A percentile compares a stretch with the other conserved stretches of the same genome.
Evolutionary conservation across 2,888 invertebrate species (phyloP).

Genomic region (Philaethria dido): DNA sequence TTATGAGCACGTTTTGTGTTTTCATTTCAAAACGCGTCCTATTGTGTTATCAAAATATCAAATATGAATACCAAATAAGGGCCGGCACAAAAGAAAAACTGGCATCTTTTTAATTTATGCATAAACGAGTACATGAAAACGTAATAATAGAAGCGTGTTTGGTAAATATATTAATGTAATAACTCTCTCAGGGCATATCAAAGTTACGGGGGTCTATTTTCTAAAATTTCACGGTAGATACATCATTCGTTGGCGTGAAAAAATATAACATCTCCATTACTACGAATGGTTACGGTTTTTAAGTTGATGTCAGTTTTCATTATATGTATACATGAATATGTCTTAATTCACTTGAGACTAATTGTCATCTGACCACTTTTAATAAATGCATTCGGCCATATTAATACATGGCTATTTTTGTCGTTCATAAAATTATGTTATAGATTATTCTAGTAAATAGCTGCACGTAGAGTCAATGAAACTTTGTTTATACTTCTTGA

Average conservation of each 20-base stretch:
- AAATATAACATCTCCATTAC: constrained; percentile 77
- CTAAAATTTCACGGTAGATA: constrained; percentile 81
- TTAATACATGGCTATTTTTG: neutral
- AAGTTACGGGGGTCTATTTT: constrained; percentile 69
- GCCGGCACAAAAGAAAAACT: constrained; percentile 81
- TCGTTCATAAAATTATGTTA: neutral
- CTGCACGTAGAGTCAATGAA: constrained; percentile 11
- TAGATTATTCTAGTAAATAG: neutral
- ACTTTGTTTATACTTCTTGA: constrained; percentile 18
- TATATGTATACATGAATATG: constrained; percentile 32
- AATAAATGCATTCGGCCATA: constrained; percentile 23
- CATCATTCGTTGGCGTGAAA: constrained; percentile 70
- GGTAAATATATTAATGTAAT: constrained; percentile 82
- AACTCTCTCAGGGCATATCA: constrained; percentile 73
- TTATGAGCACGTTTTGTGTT: constrained; percentile 69
- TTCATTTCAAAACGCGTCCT: constrained; percentile 73
- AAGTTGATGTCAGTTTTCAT: constrained; percentile 33
- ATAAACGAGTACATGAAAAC: constrained; percentile 81
- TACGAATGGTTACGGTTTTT: constrained; percentile 50
- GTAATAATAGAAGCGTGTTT: constrained; percentile 82
- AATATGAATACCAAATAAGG: constrained; percentile 84
- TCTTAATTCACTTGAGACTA: constrained; percentile 31
- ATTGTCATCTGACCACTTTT: constrained; percentile 31
- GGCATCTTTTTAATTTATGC: constrained; percentile 83
- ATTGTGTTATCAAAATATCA: constrained; percentile 82